Base-by-base conservation (phyloP, 2,797 vertebrate genomes). In the Odontamblyopus rebecca region DNA sequence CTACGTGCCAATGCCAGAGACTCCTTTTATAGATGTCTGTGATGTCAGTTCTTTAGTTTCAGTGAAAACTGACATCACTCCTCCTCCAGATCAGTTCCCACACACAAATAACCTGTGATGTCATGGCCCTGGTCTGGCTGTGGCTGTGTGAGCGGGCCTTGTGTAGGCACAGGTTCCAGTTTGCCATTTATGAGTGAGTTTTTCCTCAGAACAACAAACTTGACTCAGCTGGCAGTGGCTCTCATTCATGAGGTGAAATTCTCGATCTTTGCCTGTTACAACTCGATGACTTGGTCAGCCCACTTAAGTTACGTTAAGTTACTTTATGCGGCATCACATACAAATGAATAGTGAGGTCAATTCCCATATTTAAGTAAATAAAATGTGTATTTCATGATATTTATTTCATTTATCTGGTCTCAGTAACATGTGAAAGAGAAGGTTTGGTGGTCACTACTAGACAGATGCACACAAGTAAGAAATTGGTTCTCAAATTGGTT, bases 21-120 rank as follows among this genome's bases (percentile, higher is more conserved):
- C 72, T 67, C 50, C 56, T 76, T 76, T 82, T 76, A 44, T 75
- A 53, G 64, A 75, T 80, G 73, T 74, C 23, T 0, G 60, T 79
- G 68, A 88, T 70, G 73, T 80, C 71, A 76, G 29, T 56, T 85
- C 68, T 72, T 78, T 69, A 76, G 41, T 61, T 77, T 74, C 66
- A 61, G 50, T 75, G 38, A 72, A 44, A 30, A 61, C n/a, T 85
- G 82, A 82, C 84, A 69, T 85, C 82, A 85, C 67, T 61, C 6
- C 60, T 71, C 61, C 38, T 50, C 12, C 76, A 35, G n/a, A 35
- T 27, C 61, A 27, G 0, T 4, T 30, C 68, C 64, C 69, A 72
- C 76, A 76, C 84, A 75, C 72, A 80, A 77, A 86, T 85, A 71
- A 61, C 63, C 68, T 72, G 72, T 87, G 81, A 88, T 78, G 78